A percentile compares a stretch with the other conserved stretches of the same genome.
phyloP scores from a whole-genome alignment of 2,888 invertebrate species.

The Pollenia angustigena region DNA sequence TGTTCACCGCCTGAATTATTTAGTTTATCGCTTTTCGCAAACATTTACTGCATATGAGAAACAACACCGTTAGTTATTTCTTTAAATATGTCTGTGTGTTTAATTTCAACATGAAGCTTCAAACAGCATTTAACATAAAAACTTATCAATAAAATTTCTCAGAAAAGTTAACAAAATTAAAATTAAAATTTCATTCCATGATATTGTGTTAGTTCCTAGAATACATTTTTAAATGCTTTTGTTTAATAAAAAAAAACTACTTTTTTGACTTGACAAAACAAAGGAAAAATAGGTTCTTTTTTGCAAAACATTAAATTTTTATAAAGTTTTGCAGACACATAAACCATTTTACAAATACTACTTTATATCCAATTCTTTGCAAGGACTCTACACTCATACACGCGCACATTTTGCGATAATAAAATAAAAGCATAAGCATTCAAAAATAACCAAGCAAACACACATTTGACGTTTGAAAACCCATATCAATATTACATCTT shows the following conservation, averaged over 20 bases:
- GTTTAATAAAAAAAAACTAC: background rate
- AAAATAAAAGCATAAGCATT: background rate
- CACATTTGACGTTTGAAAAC: too few relatives aligned
- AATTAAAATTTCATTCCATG: background rate
- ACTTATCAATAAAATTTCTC: background rate
- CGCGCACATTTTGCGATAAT: background rate
- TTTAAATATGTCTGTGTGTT: background rate
- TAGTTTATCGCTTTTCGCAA: background rate
- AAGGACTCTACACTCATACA: constrained; percentile 8
- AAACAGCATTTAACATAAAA: background rate
- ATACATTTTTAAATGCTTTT: background rate
- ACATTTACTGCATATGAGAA: background rate
- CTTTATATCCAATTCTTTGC: constrained; percentile 41
- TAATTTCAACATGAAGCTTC: background rate
- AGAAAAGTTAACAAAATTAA: background rate
- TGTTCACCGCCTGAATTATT: background rate
- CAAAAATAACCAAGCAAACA: background rate
- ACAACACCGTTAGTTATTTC: background rate
- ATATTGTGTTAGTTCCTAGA: background rate
- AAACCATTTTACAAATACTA: constrained; percentile 43
- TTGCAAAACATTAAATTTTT: background rate
- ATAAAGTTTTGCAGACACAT: constrained; percentile 17
- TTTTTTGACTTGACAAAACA: constrained; percentile 20
- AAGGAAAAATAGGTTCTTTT: background rate
- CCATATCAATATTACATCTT: too few relatives aligned